Evolutionary conservation across 2,888 invertebrate species (phyloP), one percentile per base, ranked within the genome.

Genomic region (Spisula solida): DNA sequence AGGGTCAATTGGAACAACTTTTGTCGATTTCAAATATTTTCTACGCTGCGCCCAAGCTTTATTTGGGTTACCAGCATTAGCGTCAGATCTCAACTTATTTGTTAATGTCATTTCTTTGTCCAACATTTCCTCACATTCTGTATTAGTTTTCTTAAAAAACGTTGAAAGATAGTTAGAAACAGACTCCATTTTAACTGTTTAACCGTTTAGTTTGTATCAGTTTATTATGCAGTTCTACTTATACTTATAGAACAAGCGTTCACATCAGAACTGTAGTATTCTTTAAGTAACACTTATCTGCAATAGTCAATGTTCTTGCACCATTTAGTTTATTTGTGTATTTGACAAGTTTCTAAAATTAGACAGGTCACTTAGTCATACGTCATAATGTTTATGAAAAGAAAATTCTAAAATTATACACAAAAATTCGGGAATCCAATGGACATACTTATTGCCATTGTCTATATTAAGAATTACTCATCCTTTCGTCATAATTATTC

Each of bases 1-100:
- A 0, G 93, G 90, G 47, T 93, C 92, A 20, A 94, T 31, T 18
- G 93, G 93, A 4, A 55, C 41, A n/a, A 95, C 91, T 79, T 51
- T 79, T 12, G 48, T 31, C 55, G 88, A 87, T 25, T 55, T 92
- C 89, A 94, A 93, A 18, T 90, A 79, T 8, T 81, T 86, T 70
- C 78, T 78, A 60, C 91, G 47, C 79, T 85, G 88, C 34, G 81
- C 82, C 94, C 93, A 94, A 5, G 93, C 92, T 79, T 89, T 88
- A 25, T 85, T 90, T 18, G 94, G 93, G 56, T 89, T 18, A 25
- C 82, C 20, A 48, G 93, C 89, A 51, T 87, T 6, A 79, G 18
- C 78, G 81, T 90, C 90, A 34, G 85, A 81, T 55, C 56, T 83
- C n/a, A 85, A n/a, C 12, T 85, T 75, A 4, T 31, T 34, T 14